Base-by-base conservation (phyloP, 2,113 vertebrate species). In the Phycodurus eques region DNA sequence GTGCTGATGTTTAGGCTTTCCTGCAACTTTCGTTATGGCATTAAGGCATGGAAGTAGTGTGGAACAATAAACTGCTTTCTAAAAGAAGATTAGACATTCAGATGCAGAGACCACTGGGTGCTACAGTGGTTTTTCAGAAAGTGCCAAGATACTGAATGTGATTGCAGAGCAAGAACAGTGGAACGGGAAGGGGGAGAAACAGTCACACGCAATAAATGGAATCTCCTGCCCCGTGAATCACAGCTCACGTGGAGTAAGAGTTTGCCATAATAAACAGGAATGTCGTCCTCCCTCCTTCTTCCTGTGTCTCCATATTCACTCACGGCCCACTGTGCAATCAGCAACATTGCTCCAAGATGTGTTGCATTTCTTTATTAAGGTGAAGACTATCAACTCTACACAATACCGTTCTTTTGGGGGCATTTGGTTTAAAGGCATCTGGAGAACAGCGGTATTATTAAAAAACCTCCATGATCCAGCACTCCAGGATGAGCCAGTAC, bases 221-320 rank as follows among this genome's bases (percentile, higher is more conserved):
- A 65, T 59, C 70, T 75, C 62, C 31, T 73, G 80, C 89, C 88
- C 83, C 77, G 79, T 88, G 83, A 81, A 63, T 67, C 71, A 4
- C 54, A 15, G 67, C 80, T 90, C 87, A 91, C 87, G 76, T 87
- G 89, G 70, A 80, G 63, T 22, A 9, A 3, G 46, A 68, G 42
- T 74, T 70, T 60, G 31, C 4, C 53, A 79, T 59, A 74, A 83
- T 80, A 77, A 88, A 85, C 79, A 82, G 75, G 77, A 67, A 47
- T 0, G 63, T 27, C 33, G 46, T 64, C 61, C 72, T 15, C 56
- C 64, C 42, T 42, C 59, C 72, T 73, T 31, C 51, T 20, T 13
- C 60, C 56, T 67, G 15, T 10, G 15, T 61, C 66, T 72, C 53
- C 15, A 33, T 80, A 44, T 74, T 22, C 20, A 44, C 72, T 86